Conservation (phyloP, 2,797 vertebrate genomes). For the Potorous gilbertii region DNA sequence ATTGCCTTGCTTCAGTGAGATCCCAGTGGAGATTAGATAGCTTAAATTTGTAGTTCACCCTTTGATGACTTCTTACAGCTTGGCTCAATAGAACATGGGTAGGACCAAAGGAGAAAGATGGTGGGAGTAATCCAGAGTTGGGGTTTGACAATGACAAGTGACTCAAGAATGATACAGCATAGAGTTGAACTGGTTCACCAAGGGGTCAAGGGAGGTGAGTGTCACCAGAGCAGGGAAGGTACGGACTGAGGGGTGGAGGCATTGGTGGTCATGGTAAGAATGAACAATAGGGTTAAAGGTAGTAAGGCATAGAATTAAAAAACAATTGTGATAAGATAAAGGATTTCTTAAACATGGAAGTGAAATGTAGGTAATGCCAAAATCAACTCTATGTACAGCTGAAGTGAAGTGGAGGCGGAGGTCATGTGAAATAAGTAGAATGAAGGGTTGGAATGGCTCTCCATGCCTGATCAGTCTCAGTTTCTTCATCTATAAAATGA, state of each 20-base stretch:
- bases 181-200: neutral
- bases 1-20: too few relatives aligned
- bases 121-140: neutral
- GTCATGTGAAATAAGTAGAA: neutral
- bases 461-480: neutral
- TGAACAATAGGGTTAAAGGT: neutral
- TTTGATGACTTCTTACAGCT: neutral
- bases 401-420: neutral
- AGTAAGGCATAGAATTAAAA: neutral
- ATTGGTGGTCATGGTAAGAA: neutral
- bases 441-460: neutral
- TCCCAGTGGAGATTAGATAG: neutral
- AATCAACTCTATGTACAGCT: neutral
- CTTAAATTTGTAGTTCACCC: neutral
- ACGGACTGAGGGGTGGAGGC: neutral
- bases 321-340: neutral
- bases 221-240: neutral
- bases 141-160: neutral
- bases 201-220: neutral
- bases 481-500: neutral
- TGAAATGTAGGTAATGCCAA: neutral
- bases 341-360: neutral
- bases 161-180: neutral
- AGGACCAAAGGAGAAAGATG: neutral
- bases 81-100: neutral